Evolutionary conservation across 2,888 invertebrate genomes (phyloP).

Genomic region (Brachylomia viminalis): DNA sequence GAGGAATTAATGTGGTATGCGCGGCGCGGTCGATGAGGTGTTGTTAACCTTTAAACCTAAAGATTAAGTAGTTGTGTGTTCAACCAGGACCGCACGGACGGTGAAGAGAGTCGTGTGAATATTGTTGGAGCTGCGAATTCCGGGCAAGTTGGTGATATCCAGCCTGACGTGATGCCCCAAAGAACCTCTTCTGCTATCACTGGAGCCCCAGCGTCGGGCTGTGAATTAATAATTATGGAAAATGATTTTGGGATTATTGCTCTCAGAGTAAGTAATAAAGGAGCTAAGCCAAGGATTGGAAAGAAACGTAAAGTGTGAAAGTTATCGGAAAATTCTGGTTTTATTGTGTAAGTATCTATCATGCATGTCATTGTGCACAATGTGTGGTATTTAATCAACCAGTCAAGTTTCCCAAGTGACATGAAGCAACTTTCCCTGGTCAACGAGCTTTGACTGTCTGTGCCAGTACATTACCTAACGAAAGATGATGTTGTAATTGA

Average conservation of each 20-base stretch:
- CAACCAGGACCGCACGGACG: conserved; percentile 76
- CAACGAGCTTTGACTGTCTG: neutral
- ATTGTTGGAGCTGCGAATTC: conserved; percentile 74
- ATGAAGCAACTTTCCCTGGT: neutral
- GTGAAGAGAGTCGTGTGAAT: conserved; percentile 77
- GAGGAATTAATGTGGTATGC: conserved; percentile 7
- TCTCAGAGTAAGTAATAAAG: neutral
- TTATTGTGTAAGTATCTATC: too few relatives aligned
- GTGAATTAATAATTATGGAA: conserved; percentile 56
- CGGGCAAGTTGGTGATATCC: conserved; percentile 74
- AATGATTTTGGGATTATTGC: neutral
- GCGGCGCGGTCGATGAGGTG: neutral
- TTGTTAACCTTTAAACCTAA: conserved; percentile 55
- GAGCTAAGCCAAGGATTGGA: neutral
- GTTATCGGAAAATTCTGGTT: neutral
- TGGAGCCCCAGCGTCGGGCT: conserved; percentile 86
- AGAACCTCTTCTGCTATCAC: conserved; percentile 81
- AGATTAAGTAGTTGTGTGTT: conserved; percentile 57
- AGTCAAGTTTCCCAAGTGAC: neutral
- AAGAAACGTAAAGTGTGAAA: neutral
- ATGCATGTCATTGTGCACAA: too few relatives aligned
- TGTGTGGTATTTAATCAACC: neutral
- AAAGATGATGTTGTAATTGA: neutral
- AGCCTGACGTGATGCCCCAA: conserved; percentile 86
- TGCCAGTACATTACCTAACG: too few relatives aligned